Evolutionary conservation across 2,888 invertebrate genomes (phyloP).

Genomic region (Allophyes oxyacanthae): DNA sequence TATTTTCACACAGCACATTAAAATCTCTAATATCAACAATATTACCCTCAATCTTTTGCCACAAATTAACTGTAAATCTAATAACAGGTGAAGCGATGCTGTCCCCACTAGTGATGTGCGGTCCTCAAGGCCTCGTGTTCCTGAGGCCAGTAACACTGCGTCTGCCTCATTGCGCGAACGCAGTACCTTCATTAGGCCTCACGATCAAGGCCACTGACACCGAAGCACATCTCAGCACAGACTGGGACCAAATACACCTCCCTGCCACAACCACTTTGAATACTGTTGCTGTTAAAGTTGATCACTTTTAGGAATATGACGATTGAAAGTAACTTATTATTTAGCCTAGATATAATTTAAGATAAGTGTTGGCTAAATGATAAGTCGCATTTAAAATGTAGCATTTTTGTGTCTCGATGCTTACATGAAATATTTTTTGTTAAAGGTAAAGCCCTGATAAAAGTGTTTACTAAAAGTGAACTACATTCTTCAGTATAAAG

Average conservation of each 20-base stretch:
- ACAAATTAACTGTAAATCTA: slow-evolving; percentile 37
- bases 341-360: neutral
- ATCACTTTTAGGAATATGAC: slow-evolving; percentile 92
- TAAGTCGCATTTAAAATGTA: slow-evolving; percentile 15
- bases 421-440: slow-evolving; percentile 2
- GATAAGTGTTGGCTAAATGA: neutral
- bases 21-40: slow-evolving; percentile 20
- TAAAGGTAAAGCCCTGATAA: neutral
- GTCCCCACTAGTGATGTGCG: slow-evolving; percentile 98
- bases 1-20: slow-evolving; percentile 24
- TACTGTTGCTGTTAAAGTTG: slow-evolving; percentile 96
- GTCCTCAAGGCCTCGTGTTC: slow-evolving; percentile 97
- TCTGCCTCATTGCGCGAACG: slow-evolving; percentile 96
- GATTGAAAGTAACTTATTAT: neutral
- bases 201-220: slow-evolving; percentile 95
- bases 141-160: slow-evolving; percentile 96
- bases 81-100: slow-evolving; percentile 96
- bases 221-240: slow-evolving; percentile 94
- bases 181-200: slow-evolving; percentile 93
- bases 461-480: slow-evolving; percentile 11
- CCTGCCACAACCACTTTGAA: slow-evolving; percentile 95
- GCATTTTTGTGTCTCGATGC: slow-evolving; percentile 43
- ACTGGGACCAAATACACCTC: slow-evolving; percentile 95
- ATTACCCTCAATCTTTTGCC: neutral
- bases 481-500: slow-evolving; percentile 11